These are phyloP conservation scores for Ardeotis arabs DNA, from an alignment of 2,113 vertebrate species.

Conservation along the genomic window DNA sequence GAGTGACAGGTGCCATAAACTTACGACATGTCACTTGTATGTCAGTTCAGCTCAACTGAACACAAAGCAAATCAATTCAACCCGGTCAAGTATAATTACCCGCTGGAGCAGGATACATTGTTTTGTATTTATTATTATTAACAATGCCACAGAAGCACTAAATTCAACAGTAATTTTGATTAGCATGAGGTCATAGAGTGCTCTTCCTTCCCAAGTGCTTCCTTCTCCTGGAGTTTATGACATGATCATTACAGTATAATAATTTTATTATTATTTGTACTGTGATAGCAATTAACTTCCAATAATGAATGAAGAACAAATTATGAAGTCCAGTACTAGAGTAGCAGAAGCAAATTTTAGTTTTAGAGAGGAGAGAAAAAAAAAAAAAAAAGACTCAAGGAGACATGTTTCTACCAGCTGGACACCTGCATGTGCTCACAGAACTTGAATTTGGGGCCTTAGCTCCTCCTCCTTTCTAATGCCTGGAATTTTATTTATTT, in stretches of 20 bases:
- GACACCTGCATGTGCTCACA: neutral
- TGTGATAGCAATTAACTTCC: neutral
- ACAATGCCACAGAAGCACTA: neutral
- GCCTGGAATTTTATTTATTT: neutral
- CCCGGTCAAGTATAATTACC: slow-evolving; percentile 36
- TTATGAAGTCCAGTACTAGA: neutral
- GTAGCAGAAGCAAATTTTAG: neutral
- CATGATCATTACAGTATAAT: neutral
- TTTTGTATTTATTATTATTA: neutral
- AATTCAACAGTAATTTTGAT: neutral
- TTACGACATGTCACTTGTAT: neutral
- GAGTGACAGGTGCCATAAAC: slow-evolving; percentile 21
- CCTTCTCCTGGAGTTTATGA: neutral
- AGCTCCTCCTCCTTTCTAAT: neutral
- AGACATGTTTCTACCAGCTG: neutral
- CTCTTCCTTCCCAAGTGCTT: neutral
- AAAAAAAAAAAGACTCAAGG: neutral
- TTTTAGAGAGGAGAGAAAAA: neutral
- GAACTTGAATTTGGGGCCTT: neutral
- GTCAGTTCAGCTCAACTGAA: slow-evolving; percentile 24
- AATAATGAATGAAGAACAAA: neutral
- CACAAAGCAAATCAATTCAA: slow-evolving; percentile 42
- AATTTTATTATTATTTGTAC: neutral
- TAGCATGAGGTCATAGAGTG: neutral
- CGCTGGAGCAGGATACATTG: neutral